Base-by-base conservation (phyloP, 1,140 invertebrate species). In the Drusus annulatus region DNA sequence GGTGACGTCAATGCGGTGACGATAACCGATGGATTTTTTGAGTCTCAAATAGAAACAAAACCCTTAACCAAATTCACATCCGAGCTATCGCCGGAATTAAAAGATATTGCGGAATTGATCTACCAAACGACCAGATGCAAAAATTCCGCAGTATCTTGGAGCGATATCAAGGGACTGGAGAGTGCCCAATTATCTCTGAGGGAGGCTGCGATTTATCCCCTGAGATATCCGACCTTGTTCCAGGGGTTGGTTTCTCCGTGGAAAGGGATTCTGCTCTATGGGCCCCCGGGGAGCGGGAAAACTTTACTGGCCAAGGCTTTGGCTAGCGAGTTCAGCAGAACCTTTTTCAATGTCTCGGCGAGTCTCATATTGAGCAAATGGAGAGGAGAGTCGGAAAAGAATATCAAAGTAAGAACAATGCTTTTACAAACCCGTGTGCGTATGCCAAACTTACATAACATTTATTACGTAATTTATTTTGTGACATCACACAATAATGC, bases 361-460 rank as follows among this genome's bases (percentile, higher is more conserved):
- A 97, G 96, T 82, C 94, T 94, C 1, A 91, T 98, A 21, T 93
- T 98, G 4, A 97, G 96, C 85, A 98, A 98, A 89, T 98, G 97
- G 97, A 90, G 97, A 71, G 97, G 97, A 0, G 97, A 99, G 84
- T 98, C 96, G 0, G 97, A 98, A 90, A 98, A 98, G 88, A 93
- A 98, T 81, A 91, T 98, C 51, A 93, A 95, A 86, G 95, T 94
- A 78, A 71, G 50, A 16, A 54, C 4, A 25, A 65, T 31, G 15
- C 25, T 21, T 17, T 23, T 45, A 28, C 25, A 28, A n/a, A n/a
- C n/a, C n/a, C n/a, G n/a, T n/a, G n/a, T n/a, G n/a, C n/a, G n/a
- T n/a, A n/a, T n/a, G n/a, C n/a, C n/a, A n/a, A n/a, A n/a, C n/a
- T n/a, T n/a, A n/a, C n/a, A n/a, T n/a, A n/a, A n/a, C n/a, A n/a